phyloP scores from a whole-genome alignment of 1,140 invertebrate species.

The Carposina sasakii region DNA sequence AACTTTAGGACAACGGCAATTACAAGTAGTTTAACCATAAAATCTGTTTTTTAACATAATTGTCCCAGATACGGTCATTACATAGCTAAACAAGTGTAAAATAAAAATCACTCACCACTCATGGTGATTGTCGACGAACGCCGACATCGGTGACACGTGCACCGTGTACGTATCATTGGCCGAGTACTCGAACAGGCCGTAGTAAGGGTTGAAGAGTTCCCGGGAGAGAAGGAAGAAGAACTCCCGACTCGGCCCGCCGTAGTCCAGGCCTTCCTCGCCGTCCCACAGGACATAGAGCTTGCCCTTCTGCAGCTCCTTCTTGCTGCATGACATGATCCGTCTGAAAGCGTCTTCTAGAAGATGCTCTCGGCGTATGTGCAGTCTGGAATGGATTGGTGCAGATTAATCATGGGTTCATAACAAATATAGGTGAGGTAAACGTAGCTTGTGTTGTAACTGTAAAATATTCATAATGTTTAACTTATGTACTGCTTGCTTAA shows the following conservation, averaged over 20 bases:
- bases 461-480: too few relatives aligned
- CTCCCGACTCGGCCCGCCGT: slow-evolving; percentile 95
- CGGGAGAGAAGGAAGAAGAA: slow-evolving; percentile 97
- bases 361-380: slow-evolving; percentile 94
- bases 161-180: slow-evolving; percentile 98
- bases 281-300: slow-evolving; percentile 96
- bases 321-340: slow-evolving; percentile 96
- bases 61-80: too few relatives aligned
- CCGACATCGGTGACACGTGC: slow-evolving; percentile 97
- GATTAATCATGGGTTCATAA: too few relatives aligned
- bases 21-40: too few relatives aligned
- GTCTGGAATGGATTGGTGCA: slow-evolving; percentile 72
- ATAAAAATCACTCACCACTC: slow-evolving; percentile 84
- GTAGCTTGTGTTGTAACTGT: too few relatives aligned
- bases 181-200: slow-evolving; percentile 98
- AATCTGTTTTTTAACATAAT: too few relatives aligned
- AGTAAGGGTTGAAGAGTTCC: slow-evolving; percentile 98
- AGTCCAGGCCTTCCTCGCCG: slow-evolving; percentile 97
- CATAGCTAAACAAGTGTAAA: too few relatives aligned
- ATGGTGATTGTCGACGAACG: slow-evolving; percentile 97
- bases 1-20: too few relatives aligned
- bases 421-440: too few relatives aligned
- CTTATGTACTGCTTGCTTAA: too few relatives aligned
- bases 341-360: slow-evolving; percentile 96
- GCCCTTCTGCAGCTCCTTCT: slow-evolving; percentile 96